phyloP scores from a whole-genome alignment of 2,888 invertebrate genomes.

The Ashinkailepas kermadecensis region DNA sequence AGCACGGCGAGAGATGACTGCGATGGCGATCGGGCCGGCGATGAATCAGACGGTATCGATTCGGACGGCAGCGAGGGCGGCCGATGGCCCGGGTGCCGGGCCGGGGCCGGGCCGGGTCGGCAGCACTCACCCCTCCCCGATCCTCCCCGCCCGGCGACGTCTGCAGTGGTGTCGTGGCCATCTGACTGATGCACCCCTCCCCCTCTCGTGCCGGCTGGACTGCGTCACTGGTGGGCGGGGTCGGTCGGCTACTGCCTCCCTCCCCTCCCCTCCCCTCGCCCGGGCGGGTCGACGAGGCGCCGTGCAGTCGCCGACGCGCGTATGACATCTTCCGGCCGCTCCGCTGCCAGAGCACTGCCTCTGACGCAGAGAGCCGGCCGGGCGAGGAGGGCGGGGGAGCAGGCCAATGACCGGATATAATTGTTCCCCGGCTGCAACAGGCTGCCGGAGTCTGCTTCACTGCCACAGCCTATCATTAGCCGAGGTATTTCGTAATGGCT shows the following conservation, averaged over 20 bases:
- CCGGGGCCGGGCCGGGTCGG: not conserved
- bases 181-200: not conserved
- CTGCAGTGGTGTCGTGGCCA: too few species aligned
- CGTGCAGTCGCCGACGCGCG: not conserved
- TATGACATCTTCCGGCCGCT: not conserved
- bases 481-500: not conserved
- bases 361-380: not conserved
- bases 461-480: not conserved
- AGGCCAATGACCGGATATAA: not conserved
- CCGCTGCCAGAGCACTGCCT: not conserved
- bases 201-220: not conserved
- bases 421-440: too few species aligned
- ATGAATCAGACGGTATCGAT: conserved; percentile 9
- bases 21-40: not conserved
- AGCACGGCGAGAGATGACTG: not conserved
- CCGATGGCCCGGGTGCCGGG: not conserved
- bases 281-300: too few species aligned
- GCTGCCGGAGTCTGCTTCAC: not conserved
- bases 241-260: not conserved
- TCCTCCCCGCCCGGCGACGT: not conserved
- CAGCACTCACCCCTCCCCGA: not conserved
- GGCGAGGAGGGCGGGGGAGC: not conserved
- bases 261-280: too few species aligned
- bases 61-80: not conserved
- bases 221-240: not conserved